Conservation (phyloP, 1,140 invertebrate species). For the Nasonia vitripennis region DNA sequence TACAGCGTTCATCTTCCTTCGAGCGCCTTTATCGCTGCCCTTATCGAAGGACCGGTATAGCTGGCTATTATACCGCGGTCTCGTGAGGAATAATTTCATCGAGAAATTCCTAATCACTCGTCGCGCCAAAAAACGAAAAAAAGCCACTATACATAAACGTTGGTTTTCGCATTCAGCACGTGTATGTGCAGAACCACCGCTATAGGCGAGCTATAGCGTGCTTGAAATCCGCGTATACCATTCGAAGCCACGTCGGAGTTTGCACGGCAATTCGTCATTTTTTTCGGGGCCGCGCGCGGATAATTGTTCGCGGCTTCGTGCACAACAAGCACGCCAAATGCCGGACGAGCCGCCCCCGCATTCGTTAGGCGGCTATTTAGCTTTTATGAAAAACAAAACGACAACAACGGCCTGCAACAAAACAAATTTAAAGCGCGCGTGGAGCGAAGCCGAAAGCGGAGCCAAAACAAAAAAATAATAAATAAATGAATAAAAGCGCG, state of each 20-base stretch:
- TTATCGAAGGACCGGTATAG: too few species aligned
- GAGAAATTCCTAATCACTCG: too few species aligned
- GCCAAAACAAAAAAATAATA: conserved; percentile 6
- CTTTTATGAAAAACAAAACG: conserved; percentile 49
- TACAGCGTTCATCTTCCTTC: too few species aligned
- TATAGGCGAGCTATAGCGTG: background rate
- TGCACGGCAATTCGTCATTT: conserved; percentile 60
- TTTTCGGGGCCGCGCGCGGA: conserved; percentile 55
- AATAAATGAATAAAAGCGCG: conserved; percentile 34
- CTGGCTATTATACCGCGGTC: too few species aligned
- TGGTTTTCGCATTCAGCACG: background rate
- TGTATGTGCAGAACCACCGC: background rate
- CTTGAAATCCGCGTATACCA: background rate
- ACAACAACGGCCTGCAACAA: background rate
- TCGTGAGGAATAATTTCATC: too few species aligned
- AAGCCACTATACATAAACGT: background rate
- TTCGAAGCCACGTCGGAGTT: background rate
- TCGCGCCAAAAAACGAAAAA: too few species aligned
- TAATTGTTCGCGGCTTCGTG: conserved; percentile 62
- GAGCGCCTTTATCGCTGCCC: too few species aligned
- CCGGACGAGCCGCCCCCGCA: conserved; percentile 56
- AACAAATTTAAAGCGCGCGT: background rate
- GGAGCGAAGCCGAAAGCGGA: background rate
- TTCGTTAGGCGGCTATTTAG: conserved; percentile 66
- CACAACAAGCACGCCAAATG: conserved; percentile 64